These are phyloP conservation scores for Spodoptera littoralis DNA, from an alignment of 2,888 invertebrate species.

Conservation along the genomic window DNA sequence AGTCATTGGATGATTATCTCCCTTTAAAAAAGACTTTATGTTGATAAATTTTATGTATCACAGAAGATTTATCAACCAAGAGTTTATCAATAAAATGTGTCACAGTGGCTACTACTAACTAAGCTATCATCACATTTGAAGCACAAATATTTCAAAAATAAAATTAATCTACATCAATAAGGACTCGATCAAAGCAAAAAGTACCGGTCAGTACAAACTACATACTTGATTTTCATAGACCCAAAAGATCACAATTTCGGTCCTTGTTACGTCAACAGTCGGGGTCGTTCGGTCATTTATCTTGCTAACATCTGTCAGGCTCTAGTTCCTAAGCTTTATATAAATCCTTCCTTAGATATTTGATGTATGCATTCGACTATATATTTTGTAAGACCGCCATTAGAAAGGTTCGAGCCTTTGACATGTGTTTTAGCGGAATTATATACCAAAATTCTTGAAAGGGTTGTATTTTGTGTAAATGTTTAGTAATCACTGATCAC, in stretches of 20 bases:
- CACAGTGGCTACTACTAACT: too few relatives aligned
- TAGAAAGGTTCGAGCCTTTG: neutral
- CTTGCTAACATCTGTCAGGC: constrained; percentile 42
- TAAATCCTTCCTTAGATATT: constrained; percentile 35
- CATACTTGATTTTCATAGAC: constrained; percentile 8
- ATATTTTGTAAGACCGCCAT: constrained; percentile 1
- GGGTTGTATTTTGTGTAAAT: too few relatives aligned
- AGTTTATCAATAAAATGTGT: too few relatives aligned
- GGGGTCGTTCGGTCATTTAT: constrained; percentile 43
- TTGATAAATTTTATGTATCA: too few relatives aligned
- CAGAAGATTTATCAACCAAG: too few relatives aligned
- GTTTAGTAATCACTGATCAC: too few relatives aligned
- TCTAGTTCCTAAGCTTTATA: constrained; percentile 33
- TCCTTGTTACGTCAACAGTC: constrained; percentile 17
- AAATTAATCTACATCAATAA: too few relatives aligned
- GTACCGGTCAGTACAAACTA: constrained; percentile 5
- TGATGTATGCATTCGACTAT: constrained; percentile 28
- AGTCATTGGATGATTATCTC: too few relatives aligned
- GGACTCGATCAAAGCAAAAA: too few relatives aligned
- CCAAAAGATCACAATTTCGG: constrained; percentile 12
- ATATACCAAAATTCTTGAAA: neutral
- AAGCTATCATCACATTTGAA: too few relatives aligned
- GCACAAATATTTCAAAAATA: too few relatives aligned
- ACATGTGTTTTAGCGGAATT: neutral
- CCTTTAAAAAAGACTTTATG: too few relatives aligned